A percentile compares a stretch with the other conserved stretches of the same genome.
Conservation (phyloP, 2,888 invertebrate genomes). For the Sphaeridia pumilis region DNA sequence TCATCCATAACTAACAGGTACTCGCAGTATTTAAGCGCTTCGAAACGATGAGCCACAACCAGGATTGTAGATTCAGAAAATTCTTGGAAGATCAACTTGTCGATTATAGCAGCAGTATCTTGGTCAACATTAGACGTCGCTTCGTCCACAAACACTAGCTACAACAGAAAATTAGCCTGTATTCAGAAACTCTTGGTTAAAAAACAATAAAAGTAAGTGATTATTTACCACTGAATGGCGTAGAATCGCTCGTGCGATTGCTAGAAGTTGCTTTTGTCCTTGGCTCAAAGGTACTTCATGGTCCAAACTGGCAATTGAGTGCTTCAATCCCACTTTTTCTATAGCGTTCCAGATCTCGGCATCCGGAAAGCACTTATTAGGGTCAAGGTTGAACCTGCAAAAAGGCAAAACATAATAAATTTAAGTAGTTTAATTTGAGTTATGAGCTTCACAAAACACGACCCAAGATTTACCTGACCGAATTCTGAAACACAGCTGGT, state of each 20-base stretch:
- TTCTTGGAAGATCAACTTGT: slow-evolving; percentile 27
- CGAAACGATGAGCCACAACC: slow-evolving; percentile 33
- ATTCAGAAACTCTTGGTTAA: not conserved
- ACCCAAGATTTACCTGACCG: slow-evolving; percentile 42
- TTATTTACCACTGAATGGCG: slow-evolving; percentile 44
- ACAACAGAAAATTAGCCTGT: not conserved
- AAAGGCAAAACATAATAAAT: slow-evolving; percentile 2
- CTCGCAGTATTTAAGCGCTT: slow-evolving; percentile 31
- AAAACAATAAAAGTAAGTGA: not conserved
- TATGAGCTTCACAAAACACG: not conserved
- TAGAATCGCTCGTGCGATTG: slow-evolving; percentile 50
- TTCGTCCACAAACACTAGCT: slow-evolving; percentile 35
- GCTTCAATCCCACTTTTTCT: slow-evolving; percentile 42
- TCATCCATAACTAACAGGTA: slow-evolving; percentile 31
- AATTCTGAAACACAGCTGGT: slow-evolving; percentile 50
- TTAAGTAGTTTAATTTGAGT: not conserved
- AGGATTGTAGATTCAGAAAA: slow-evolving; percentile 30
- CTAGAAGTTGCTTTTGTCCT: slow-evolving; percentile 52
- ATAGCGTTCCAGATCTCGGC: slow-evolving; percentile 42
- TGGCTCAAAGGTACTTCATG: slow-evolving; percentile 47
- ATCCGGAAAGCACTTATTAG: slow-evolving; percentile 39
- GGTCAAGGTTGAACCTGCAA: slow-evolving; percentile 44
- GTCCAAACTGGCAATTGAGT: slow-evolving; percentile 42
- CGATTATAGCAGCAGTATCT: slow-evolving; percentile 30
- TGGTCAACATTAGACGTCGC: slow-evolving; percentile 34